phyloP scores from a whole-genome alignment of 2,797 vertebrate species.

The Gymnodraco acuticeps region DNA sequence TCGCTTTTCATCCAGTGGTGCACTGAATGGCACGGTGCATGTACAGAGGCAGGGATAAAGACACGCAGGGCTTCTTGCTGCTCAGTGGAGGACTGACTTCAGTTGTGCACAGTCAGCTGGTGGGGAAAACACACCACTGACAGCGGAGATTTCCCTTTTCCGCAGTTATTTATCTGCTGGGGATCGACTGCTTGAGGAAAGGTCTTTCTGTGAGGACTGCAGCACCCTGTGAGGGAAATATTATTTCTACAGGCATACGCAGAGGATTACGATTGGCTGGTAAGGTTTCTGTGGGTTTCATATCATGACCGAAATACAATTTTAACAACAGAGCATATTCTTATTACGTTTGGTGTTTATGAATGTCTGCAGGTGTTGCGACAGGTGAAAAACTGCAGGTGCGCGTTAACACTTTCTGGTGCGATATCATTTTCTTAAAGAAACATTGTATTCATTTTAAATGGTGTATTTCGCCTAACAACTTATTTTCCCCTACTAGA shows the following conservation, averaged over 20 bases:
- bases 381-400: constrained; percentile 65
- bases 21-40: constrained; percentile 30
- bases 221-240: constrained; percentile 32
- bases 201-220: constrained; percentile 45
- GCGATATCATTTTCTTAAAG: neutral
- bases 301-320: neutral
- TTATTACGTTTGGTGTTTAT: neutral
- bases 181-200: constrained; percentile 5
- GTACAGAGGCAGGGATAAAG: constrained; percentile 50
- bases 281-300: constrained; percentile 48
- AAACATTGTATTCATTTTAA: neutral
- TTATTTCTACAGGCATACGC: constrained; percentile 11
- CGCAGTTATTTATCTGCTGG: neutral
- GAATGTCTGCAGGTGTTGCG: constrained; percentile 16
- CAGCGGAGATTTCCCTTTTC: neutral
- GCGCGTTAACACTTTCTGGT: neutral
- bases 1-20: neutral
- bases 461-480: neutral
- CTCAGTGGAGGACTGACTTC: constrained; percentile 29
- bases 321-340: neutral
- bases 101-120: constrained; percentile 26
- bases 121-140: constrained; percentile 9
- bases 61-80: constrained; percentile 35
- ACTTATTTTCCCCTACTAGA: neutral
- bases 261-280: constrained; percentile 30